phyloP scores from a whole-genome alignment of 2,113 vertebrate species.

The Eudyptes chrysolophus region DNA sequence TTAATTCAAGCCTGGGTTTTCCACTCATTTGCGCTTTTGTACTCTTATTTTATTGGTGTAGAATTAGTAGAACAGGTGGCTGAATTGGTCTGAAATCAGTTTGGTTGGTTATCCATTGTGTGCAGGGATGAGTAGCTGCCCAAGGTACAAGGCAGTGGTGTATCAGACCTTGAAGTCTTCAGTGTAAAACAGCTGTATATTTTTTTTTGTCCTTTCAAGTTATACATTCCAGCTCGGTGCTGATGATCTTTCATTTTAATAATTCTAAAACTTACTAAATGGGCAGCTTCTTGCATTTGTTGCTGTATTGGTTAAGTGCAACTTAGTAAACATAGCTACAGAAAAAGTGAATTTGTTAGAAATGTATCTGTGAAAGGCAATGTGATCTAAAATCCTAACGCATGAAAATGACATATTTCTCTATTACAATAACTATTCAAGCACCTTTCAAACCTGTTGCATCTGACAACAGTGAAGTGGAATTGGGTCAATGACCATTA shows the following conservation, averaged over 20 bases:
- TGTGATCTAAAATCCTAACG: neutral
- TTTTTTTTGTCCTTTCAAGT: neutral
- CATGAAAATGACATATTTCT: neutral
- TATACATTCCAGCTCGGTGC: neutral
- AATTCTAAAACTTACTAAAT: neutral
- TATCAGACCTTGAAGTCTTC: neutral
- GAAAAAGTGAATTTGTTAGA: neutral
- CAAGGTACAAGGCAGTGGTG: neutral
- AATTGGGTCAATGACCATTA: neutral
- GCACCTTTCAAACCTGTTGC: neutral
- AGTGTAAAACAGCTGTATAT: neutral
- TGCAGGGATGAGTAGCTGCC: neutral
- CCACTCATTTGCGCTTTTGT: neutral
- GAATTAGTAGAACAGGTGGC: neutral
- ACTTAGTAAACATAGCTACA: neutral
- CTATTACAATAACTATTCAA: neutral
- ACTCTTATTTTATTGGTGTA: neutral
- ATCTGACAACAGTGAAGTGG: neutral
- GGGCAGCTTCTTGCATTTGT: neutral
- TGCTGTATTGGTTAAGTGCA: neutral
- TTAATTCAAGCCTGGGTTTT: neutral
- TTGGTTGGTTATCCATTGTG: neutral
- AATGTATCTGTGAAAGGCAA: neutral
- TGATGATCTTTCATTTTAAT: neutral
- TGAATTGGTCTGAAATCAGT: neutral